These are phyloP conservation scores for Bombus confusus DNA, from an alignment of 1,140 invertebrate species.

Conservation along the genomic window DNA sequence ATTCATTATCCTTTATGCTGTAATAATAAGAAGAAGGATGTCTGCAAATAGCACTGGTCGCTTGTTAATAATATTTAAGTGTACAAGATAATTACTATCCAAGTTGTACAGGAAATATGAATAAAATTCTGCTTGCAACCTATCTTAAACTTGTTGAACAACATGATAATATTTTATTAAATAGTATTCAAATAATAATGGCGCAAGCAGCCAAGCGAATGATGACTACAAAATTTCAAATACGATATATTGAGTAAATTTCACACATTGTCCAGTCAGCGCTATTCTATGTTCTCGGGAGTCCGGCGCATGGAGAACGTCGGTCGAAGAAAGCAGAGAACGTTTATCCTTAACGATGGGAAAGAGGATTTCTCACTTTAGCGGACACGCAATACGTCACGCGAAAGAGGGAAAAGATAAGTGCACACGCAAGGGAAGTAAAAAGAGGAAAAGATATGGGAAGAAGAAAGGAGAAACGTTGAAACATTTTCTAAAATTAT, in stretches of 20 bases:
- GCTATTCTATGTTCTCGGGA: neutral
- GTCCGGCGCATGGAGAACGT: conserved; percentile 29
- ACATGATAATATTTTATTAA: neutral
- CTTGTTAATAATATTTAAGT: neutral
- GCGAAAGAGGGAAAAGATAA: neutral
- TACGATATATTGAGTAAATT: neutral
- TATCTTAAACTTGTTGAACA: too few relatives aligned
- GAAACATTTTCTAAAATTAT: conserved; percentile 65
- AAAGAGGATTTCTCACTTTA: conserved; percentile 28
- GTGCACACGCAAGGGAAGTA: neutral
- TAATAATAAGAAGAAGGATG: neutral
- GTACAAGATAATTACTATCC: neutral
- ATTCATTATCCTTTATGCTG: neutral
- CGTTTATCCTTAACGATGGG: conserved; percentile 34
- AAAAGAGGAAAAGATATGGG: neutral
- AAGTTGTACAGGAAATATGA: neutral
- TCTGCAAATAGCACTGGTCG: neutral
- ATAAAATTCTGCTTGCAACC: neutral
- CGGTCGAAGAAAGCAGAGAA: neutral
- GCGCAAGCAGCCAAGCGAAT: neutral
- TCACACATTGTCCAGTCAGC: neutral
- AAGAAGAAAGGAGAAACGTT: conserved; percentile 34
- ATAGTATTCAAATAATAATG: neutral
- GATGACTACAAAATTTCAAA: too few relatives aligned
- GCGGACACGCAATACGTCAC: conserved; percentile 16